Evolutionary conservation across 1,140 invertebrate genomes (phyloP).

Genomic region (Drosophila pandora): DNA sequence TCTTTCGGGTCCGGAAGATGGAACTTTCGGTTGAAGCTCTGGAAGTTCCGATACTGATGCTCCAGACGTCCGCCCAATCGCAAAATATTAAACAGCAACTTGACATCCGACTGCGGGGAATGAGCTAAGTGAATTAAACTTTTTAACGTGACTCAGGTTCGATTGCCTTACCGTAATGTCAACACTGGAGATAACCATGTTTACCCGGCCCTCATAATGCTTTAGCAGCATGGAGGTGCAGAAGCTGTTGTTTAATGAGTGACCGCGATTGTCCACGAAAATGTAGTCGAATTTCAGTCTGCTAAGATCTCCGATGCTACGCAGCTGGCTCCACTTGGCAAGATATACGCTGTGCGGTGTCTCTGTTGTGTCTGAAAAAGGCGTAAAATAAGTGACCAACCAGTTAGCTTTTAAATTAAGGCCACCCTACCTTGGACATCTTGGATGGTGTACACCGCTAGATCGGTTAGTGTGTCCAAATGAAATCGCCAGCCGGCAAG

Average conservation of each 20-base stretch:
- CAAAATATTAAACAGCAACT: conserved; percentile 70
- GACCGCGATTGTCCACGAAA: conserved; percentile 73
- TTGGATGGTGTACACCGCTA: conserved; percentile 58
- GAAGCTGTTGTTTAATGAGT: conserved; percentile 72
- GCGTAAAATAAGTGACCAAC: not conserved
- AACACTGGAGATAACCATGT: conserved; percentile 77
- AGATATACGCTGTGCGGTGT: conserved; percentile 68
- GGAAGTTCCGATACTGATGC: conserved; percentile 58
- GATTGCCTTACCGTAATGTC: conserved; percentile 69
- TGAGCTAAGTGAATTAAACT: conserved; percentile 8
- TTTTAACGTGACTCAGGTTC: not conserved
- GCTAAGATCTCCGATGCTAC: conserved; percentile 70
- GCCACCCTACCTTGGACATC: conserved; percentile 48
- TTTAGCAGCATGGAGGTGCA: conserved; percentile 77
- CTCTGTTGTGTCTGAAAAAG: conserved; percentile 57
- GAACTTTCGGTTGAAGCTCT: conserved; percentile 67
- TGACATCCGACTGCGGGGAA: conserved; percentile 64
- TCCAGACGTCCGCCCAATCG: conserved; percentile 72
- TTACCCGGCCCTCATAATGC: conserved; percentile 71
- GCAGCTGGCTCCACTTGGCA: conserved; percentile 71
- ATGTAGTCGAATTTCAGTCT: conserved; percentile 75
- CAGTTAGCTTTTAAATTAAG: no score
- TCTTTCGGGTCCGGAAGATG: conserved; percentile 71
- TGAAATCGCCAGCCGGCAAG: conserved; percentile 76
- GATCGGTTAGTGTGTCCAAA: conserved; percentile 61